phyloP scores from a whole-genome alignment of 2,888 invertebrate species.

The Nymphalis c-album region DNA sequence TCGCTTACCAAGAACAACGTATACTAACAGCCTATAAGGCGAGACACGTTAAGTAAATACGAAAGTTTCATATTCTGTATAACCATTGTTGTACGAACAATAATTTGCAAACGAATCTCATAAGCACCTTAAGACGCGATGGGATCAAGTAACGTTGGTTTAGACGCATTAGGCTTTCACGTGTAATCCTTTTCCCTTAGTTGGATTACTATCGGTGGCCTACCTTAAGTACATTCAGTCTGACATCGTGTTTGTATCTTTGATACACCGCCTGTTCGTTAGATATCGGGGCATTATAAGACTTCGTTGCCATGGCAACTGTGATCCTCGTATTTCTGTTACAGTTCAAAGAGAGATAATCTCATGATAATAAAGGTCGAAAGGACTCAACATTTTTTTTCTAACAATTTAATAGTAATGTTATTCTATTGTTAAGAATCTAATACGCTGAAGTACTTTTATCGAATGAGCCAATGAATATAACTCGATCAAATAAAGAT shows the following conservation, averaged over 20 bases:
- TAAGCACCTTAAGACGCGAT: constrained; percentile 51
- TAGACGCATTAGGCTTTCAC: constrained; percentile 66
- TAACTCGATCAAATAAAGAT: background rate
- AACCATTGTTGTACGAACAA: constrained; percentile 63
- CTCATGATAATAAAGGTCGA: constrained; percentile 9
- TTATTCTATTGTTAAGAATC: background rate
- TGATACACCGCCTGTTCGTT: constrained; percentile 56
- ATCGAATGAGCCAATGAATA: background rate
- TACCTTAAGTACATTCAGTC: constrained; percentile 64
- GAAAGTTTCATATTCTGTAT: constrained; percentile 52
- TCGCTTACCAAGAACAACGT: constrained; percentile 5
- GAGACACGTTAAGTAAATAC: constrained; percentile 47
- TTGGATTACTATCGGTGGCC: constrained; percentile 67
- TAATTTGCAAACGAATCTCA: constrained; percentile 66
- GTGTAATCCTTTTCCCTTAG: constrained; percentile 71
- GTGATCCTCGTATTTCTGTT: constrained; percentile 21
- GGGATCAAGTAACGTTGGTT: constrained; percentile 66
- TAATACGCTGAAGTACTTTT: background rate
- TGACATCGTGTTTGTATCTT: constrained; percentile 62
- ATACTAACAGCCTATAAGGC: constrained; percentile 12
- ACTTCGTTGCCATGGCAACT: constrained; percentile 45
- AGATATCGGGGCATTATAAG: constrained; percentile 48
- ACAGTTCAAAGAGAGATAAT: constrained; percentile 8
- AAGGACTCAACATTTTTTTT: constrained; percentile 6
- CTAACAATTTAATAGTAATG: constrained; percentile 5